Evolutionary conservation across 2,888 invertebrate genomes (phyloP), one percentile per base, ranked within the genome.

Genomic region (Andrena haemorrhoa): DNA sequence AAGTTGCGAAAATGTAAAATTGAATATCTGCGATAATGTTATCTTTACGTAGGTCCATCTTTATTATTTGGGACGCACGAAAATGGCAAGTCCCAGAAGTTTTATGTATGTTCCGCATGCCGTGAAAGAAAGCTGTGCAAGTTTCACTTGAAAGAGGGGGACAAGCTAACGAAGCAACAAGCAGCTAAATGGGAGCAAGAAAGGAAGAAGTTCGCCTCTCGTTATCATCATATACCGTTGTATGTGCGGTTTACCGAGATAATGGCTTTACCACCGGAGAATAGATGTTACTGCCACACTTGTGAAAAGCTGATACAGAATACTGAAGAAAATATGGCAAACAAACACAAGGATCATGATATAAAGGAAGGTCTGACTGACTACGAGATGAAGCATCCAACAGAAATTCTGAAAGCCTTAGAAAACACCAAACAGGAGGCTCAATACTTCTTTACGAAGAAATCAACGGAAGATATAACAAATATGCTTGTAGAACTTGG

Each of bases 61-160:
- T 93, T 97, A 76, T 93, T 97, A 71, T 97, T 97, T 94, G 95
- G 96, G 29, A 76, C 85, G 74, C 76, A 87, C 16, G 63, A 90
- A 1, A 87, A 94, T 64, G 94, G 94, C 2, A 94, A 94, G 85
- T 94, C 95, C 72, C 94, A 95, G 53, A 94, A 95, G 85, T 98
- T 96, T 94, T 98, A 95, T 93, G 96, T 97, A 0, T 98, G 98
- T 93, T 96, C 98, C 0, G 97, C 98, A 0, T 97, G 97, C 92
- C 95, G 98, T 75, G 96, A 97, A 90, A 95, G 96, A 82, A 97
- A 97, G 90, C 95, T 96, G 10, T 98, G 98, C 91, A 94, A 95
- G 2, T 97, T 97, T 92, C 96, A 96, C 88, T 95, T 96, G 91
- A 94, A 94, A 77, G 94, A 95, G 86, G 95, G 95, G 75, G 82